Evolutionary conservation across 2,888 invertebrate species (phyloP).

Genomic region (Aleiodes leptofemur): DNA sequence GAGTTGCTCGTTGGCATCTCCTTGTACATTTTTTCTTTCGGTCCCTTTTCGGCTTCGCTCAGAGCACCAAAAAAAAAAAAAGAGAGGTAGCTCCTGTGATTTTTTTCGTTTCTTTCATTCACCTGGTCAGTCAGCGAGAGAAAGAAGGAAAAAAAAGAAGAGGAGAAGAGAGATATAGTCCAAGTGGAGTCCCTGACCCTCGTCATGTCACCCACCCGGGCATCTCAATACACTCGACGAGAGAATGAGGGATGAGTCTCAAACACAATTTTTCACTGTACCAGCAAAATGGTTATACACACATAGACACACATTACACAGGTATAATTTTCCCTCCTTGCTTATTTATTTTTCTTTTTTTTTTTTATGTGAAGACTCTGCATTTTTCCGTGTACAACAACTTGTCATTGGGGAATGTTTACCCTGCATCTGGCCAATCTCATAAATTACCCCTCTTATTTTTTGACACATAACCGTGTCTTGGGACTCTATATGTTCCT

Average conservation of each 20-base stretch:
- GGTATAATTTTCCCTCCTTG: slow-evolving; percentile 23
- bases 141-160: neutral
- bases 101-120: slow-evolving; percentile 61
- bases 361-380: neutral
- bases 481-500: neutral
- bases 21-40: slow-evolving; percentile 23
- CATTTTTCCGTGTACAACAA: slow-evolving; percentile 42
- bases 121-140: slow-evolving; percentile 23
- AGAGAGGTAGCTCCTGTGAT: slow-evolving; percentile 45
- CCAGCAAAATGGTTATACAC: slow-evolving; percentile 60
- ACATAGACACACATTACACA: slow-evolving; percentile 38
- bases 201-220: slow-evolving; percentile 69
- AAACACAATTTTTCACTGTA: slow-evolving; percentile 61
- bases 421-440: slow-evolving; percentile 58
- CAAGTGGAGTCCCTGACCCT: slow-evolving; percentile 64
- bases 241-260: slow-evolving; percentile 46
- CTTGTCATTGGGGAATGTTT: slow-evolving; percentile 55
- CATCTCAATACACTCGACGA: slow-evolving; percentile 67
- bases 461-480: slow-evolving; percentile 25
- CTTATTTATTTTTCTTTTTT: slow-evolving; percentile 19
- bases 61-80: neutral
- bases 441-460: slow-evolving; percentile 64
- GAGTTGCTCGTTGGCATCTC: slow-evolving; percentile 49
- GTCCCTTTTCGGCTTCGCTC: slow-evolving; percentile 24
- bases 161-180: neutral